Evolutionary conservation across 2,797 vertebrate genomes (phyloP).

Genomic region (Darevskia nairensis): DNA sequence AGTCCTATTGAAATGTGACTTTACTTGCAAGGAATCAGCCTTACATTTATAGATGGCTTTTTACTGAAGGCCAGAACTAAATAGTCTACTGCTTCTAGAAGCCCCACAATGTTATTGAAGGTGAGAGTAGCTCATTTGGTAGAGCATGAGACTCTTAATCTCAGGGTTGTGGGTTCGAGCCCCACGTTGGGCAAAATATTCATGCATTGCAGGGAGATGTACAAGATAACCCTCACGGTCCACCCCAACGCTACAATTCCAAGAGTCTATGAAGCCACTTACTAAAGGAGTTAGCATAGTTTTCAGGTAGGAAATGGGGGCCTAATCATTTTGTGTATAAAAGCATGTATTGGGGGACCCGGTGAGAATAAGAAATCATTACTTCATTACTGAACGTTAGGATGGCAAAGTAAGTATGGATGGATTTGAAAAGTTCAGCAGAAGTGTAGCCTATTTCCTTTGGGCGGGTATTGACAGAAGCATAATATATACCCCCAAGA

Average conservation of each 20-base stretch:
- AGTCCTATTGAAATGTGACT: no score
- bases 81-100: neutral
- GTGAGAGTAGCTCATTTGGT: no score
- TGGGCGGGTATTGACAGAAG: neutral
- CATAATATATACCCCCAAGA: neutral
- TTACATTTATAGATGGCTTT: slow-evolving; percentile 24
- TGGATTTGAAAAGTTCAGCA: slow-evolving; percentile 21
- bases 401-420: neutral
- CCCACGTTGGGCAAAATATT: no score
- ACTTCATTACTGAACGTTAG: slow-evolving; percentile 1
- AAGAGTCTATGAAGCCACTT: neutral
- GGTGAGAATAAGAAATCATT: slow-evolving; percentile 6
- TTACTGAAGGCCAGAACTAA: slow-evolving; percentile 18
- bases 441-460: neutral
- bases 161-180: no score
- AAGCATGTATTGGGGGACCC: neutral
- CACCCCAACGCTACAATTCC: no score
- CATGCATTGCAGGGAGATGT: no score
- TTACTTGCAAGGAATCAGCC: neutral
- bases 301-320: slow-evolving; percentile 35
- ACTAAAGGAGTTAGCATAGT: slow-evolving; percentile 9
- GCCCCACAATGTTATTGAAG: slow-evolving; percentile 17
- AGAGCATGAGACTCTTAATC: no score
- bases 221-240: no score
- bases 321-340: slow-evolving; percentile 4